Conservation (phyloP, 1,140 invertebrate species). For the Penaeus japonicus region DNA sequence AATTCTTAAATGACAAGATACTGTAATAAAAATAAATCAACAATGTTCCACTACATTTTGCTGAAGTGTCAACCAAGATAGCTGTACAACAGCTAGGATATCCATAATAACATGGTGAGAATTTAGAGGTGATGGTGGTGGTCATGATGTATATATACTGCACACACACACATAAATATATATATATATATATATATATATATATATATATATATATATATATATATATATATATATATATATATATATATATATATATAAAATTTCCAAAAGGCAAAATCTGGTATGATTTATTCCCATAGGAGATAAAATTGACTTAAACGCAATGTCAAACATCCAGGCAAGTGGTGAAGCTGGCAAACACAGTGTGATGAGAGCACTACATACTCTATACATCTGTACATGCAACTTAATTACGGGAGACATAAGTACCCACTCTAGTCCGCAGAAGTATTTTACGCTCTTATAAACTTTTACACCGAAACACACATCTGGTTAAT, state of each 20-base stretch:
- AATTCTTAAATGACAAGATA: no score
- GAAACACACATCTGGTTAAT: neutral
- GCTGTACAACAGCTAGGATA: no score
- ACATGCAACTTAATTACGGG: neutral
- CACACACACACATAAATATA: no score
- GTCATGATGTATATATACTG: neutral
- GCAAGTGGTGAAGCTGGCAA: slow-evolving; percentile 14
- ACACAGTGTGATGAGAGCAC: slow-evolving; percentile 7
- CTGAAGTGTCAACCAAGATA: no score
- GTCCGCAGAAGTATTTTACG: neutral
- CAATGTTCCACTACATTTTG: no score
- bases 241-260: no score
- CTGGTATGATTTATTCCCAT: no score
- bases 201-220: neutral
- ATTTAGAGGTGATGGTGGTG: neutral
- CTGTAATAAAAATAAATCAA: no score
- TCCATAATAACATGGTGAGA: no score
- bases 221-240: no score
- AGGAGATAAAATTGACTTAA: neutral
- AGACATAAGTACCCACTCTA: slow-evolving; percentile 9
- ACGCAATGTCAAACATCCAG: neutral
- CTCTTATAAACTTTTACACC: neutral
- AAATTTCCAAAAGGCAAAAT: no score
- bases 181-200: no score
- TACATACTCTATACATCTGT: neutral